Percentiles rank a stretch among this genome's conserved stretches.
Conservation (phyloP, 2,797 vertebrate genomes). For the Takifugu rubripes region DNA sequence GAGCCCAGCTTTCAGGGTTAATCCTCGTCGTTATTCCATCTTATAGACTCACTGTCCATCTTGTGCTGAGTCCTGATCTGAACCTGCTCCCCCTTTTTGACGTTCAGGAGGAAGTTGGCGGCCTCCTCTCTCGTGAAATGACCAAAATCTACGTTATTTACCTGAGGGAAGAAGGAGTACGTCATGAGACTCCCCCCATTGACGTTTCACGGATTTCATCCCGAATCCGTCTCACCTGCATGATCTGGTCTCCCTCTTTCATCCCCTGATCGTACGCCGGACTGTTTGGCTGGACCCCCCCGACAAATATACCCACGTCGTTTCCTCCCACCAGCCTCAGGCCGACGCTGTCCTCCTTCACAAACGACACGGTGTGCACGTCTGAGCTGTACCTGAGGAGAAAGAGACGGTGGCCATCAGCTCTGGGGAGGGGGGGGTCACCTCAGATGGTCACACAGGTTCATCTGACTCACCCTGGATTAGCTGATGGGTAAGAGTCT, state of each 20-base stretch:
- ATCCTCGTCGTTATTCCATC: fast-evolving
- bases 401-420: neutral
- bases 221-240: constrained; percentile 77
- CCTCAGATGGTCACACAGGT: neutral
- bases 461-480: constrained; percentile 59
- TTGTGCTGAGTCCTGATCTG: constrained; percentile 84
- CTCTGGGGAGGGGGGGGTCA: neutral
- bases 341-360: constrained; percentile 85
- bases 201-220: too few relatives aligned
- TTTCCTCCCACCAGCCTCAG: constrained; percentile 91
- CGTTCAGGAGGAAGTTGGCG: constrained; percentile 82
- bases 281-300: constrained; percentile 88
- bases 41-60: constrained; percentile 86
- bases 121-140: constrained; percentile 93
- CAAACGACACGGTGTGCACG: constrained; percentile 75
- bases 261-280: constrained; percentile 83
- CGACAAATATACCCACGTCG: constrained; percentile 93
- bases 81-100: constrained; percentile 77
- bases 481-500: constrained; percentile 70
- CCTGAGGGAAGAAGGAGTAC: constrained; percentile 65
- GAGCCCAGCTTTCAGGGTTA: neutral
- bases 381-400: constrained; percentile 82
- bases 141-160: constrained; percentile 83
- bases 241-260: constrained; percentile 90
- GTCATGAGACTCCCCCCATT: neutral